phyloP scores from a whole-genome alignment of 2,888 invertebrate genomes.

The Limnephilus lunatus region DNA sequence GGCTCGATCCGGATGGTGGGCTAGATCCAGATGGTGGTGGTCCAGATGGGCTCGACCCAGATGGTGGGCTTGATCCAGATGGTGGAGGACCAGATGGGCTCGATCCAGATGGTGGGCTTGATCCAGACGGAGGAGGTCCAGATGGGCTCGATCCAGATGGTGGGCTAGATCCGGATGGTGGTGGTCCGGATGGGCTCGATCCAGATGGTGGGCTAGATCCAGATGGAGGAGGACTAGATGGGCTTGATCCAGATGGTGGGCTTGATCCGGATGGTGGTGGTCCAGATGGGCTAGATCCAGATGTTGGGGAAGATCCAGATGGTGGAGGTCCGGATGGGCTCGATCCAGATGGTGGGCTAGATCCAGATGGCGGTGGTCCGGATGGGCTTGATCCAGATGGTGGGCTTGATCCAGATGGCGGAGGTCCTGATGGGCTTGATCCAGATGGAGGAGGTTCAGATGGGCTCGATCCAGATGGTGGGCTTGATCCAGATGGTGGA shows the following conservation, averaged over 20 bases:
- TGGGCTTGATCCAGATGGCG: conserved; percentile 57
- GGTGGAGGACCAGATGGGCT: conserved; percentile 29
- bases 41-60: too few relatives aligned
- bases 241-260: not conserved
- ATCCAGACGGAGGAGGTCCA: not conserved
- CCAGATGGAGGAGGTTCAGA: too few relatives aligned
- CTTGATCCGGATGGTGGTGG: not conserved
- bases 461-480: too few relatives aligned
- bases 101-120: conserved; percentile 46
- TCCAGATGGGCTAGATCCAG: conserved; percentile 63
- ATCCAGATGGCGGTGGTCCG: conserved; percentile 58
- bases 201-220: not conserved
- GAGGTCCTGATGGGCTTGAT: not conserved
- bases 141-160: not conserved
- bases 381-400: conserved; percentile 47
- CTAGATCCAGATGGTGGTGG: too few relatives aligned
- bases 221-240: not conserved
- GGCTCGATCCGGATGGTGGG: too few relatives aligned
- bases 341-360: conserved; percentile 63
- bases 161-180: not conserved
- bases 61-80: not conserved
- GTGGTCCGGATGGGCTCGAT: not conserved
- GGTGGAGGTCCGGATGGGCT: conserved; percentile 29
- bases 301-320: conserved; percentile 64
- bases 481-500: too few relatives aligned